These are phyloP conservation scores for Sciaenops ocellatus DNA, from an alignment of 2,797 vertebrate genomes.

Conservation along the genomic window DNA sequence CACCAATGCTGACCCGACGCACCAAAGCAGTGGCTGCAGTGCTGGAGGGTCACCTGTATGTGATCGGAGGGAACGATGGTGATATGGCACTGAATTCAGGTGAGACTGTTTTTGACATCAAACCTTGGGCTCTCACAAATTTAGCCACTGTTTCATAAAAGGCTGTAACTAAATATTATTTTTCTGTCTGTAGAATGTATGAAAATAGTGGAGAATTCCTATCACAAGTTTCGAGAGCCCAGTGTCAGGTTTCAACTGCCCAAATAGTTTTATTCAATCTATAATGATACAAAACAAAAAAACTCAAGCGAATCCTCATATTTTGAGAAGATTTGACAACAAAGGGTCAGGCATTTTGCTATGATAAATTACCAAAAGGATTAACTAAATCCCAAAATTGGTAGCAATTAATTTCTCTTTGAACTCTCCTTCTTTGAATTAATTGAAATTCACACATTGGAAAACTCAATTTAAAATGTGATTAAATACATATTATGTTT, in stretches of 20 bases:
- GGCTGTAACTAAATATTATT: neutral
- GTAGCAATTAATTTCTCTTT: neutral
- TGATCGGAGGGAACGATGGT: constrained; percentile 82
- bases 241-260: neutral
- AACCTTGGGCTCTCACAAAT: neutral
- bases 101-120: constrained; percentile 25
- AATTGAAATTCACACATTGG: neutral
- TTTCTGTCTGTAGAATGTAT: neutral
- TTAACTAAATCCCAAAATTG: too few species aligned
- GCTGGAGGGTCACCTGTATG: constrained; percentile 77
- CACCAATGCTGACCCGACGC: constrained; percentile 71
- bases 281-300: neutral
- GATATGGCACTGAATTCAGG: constrained; percentile 75
- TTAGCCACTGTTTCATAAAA: neutral
- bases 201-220: neutral
- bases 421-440: neutral
- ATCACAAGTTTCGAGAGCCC: neutral
- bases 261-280: neutral
- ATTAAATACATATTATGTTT: neutral
- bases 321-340: too few species aligned
- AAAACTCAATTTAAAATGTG: too few species aligned
- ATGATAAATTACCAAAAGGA: too few species aligned
- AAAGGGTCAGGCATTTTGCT: too few species aligned
- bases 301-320: neutral
- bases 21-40: constrained; percentile 67